Base-by-base conservation (phyloP, 2,888 invertebrate species). In the Drosophila kambysellisi region DNA sequence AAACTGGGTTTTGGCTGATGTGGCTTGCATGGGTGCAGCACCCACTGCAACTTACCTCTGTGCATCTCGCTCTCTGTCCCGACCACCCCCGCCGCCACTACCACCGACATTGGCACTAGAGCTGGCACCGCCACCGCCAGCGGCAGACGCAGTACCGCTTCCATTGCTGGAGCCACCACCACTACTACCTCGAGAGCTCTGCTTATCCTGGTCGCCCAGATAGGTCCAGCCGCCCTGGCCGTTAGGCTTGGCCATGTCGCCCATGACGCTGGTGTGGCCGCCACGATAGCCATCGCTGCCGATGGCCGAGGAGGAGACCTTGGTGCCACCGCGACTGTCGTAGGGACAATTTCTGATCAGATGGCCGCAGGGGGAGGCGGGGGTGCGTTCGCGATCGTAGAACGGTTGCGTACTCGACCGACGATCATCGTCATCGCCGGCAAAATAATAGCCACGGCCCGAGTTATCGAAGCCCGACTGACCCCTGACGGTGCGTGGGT, bases 381-480 rank as follows among this genome's bases (percentile, higher is more conserved):
- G 70, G 50, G 70, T 54, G 35, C 81, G 81, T 32, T 88, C 81
- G 35, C 78, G 81, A 20, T 83, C 67, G 41, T 88, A 71, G 35
- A 82, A 73, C 29, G 85, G 69, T 29, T 54, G 72, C 41, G 74
- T 56, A 39, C 53, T 32, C 12, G 67, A 53, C 6, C 86, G 81
- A 51, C 78, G 75, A 69, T 91, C 88, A 57, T 90, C 88, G 64
- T 95, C 95, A 54, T 94, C 92, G 20, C 94, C 94, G 29, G 95
- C 95, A 92, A 95, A 95, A 92, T 95, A 95, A 91, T 95, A 95
- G 53, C 95, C 95, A 54, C 95, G 92, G 30, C 95, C 95, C 41
- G 94, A 94, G 46, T 94, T 94, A 90, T 95, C 95, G 93, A 95
- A 95, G 9, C 95, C 95, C 1, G 95, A 94, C 82, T 95, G 94